Percentiles rank a stretch among this genome's conserved stretches.
phyloP scores from a whole-genome alignment of 2,113 vertebrate genomes.

The Eupsittula cactorum region DNA sequence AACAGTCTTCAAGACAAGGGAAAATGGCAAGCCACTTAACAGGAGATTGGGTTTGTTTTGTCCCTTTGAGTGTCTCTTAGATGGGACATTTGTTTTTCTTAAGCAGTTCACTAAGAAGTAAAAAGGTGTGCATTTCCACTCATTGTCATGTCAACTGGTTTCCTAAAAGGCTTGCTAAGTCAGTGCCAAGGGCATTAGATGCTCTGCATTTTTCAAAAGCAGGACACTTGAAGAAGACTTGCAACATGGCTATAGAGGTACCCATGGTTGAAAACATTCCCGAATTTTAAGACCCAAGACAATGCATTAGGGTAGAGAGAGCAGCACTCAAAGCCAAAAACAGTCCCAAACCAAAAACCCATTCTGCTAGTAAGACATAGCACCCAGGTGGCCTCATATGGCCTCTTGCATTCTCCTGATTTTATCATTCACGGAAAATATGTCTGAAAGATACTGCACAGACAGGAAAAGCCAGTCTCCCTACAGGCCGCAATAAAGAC shows the following conservation, averaged over 20 bases:
- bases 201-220: background rate
- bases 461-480: slow-evolving; percentile 63
- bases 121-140: background rate
- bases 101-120: background rate
- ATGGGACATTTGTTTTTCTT: background rate
- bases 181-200: background rate
- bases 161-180: background rate
- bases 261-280: background rate
- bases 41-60: background rate
- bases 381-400: slow-evolving; percentile 25
- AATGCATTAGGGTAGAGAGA: background rate
- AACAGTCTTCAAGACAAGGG: background rate
- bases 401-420: slow-evolving; percentile 3
- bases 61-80: background rate
- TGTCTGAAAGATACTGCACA: slow-evolving; percentile 23
- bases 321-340: background rate
- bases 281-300: background rate
- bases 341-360: background rate
- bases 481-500: background rate
- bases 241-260: background rate
- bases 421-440: slow-evolving; percentile 18
- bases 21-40: rapidly evolving
- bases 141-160: background rate
- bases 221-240: background rate
- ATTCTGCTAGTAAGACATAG: background rate